Evolutionary conservation across 2,888 invertebrate genomes (phyloP).

Genomic region (Megamerina dolium): DNA sequence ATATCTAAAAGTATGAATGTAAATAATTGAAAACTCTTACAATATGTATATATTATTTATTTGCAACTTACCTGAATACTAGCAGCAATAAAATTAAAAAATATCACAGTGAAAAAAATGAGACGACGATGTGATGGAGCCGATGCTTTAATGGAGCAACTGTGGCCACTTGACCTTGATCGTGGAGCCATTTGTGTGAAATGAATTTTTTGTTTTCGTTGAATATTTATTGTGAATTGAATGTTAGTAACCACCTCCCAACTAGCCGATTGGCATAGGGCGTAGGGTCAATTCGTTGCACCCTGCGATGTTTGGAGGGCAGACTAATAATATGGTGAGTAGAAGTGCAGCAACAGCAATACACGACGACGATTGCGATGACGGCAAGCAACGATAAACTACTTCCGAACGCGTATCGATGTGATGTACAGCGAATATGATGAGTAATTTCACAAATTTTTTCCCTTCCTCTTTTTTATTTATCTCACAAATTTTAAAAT

Average conservation of each 20-base stretch:
- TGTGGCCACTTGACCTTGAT: not conserved
- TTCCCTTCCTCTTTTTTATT: not conserved
- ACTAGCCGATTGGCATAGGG: not conserved
- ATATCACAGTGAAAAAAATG: constrained; percentile 27
- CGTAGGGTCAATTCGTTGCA: too few species aligned
- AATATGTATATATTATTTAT: too few species aligned
- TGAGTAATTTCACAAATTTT: constrained; percentile 1
- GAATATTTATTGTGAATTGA: not conserved
- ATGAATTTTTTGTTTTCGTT: not conserved
- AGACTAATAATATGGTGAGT: too few species aligned
- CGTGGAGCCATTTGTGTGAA: not conserved
- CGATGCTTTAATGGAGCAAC: not conserved
- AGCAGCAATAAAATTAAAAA: constrained; percentile 27
- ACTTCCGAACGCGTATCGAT: not conserved
- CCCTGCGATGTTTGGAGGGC: too few species aligned
- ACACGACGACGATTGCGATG: not conserved
- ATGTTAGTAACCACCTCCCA: not conserved
- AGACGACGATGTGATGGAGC: constrained; percentile 16
- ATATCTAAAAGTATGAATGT: too few species aligned
- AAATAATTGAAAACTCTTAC: too few species aligned
- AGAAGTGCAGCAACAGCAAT: not conserved
- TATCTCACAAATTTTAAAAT: not conserved
- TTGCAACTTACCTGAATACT: constrained; percentile 30
- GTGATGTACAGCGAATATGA: not conserved
- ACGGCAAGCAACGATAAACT: not conserved